A percentile compares a stretch with the other conserved stretches of the same genome.
phyloP scores from a whole-genome alignment of 1,140 invertebrate genomes.

The Drosophila tani region DNA sequence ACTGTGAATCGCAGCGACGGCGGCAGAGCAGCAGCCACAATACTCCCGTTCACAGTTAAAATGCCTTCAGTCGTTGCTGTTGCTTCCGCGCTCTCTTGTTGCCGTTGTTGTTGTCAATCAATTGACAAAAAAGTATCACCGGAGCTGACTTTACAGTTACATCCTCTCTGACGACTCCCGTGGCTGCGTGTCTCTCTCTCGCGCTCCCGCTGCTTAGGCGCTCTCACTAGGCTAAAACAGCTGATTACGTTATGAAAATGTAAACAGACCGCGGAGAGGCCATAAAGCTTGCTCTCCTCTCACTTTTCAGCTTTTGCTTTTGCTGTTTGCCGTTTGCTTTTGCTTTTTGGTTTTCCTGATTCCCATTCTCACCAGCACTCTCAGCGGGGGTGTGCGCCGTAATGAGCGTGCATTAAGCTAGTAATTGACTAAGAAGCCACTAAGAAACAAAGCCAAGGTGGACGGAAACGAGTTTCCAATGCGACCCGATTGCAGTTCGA shows the following conservation, averaged over 20 bases:
- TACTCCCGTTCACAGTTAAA: slow-evolving; percentile 34
- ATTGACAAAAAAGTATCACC: slow-evolving; percentile 70
- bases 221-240: slow-evolving; percentile 68
- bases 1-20: not conserved
- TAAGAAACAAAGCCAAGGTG: slow-evolving; percentile 77
- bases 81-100: slow-evolving; percentile 23
- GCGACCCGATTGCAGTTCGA: slow-evolving; percentile 41
- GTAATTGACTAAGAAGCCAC: slow-evolving; percentile 68
- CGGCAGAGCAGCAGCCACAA: slow-evolving; percentile 19
- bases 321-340: slow-evolving; percentile 21
- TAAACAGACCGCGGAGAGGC: slow-evolving; percentile 69
- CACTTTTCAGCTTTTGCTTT: slow-evolving; percentile 49
- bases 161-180: slow-evolving; percentile 37
- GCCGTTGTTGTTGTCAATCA: slow-evolving; percentile 64
- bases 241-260: slow-evolving; percentile 69
- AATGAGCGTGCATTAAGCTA: slow-evolving; percentile 62
- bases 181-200: slow-evolving; percentile 13
- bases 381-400: slow-evolving; percentile 30
- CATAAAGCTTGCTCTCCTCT: slow-evolving; percentile 56
- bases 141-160: slow-evolving; percentile 61
- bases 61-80: slow-evolving; percentile 38
- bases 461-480: slow-evolving; percentile 71
- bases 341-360: slow-evolving; percentile 25
- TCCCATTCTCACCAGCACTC: slow-evolving; percentile 25
- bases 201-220: slow-evolving; percentile 28